These are phyloP conservation scores for Heterohyrax brucei DNA, from an alignment of 2,797 vertebrate genomes.

Conservation along the genomic window DNA sequence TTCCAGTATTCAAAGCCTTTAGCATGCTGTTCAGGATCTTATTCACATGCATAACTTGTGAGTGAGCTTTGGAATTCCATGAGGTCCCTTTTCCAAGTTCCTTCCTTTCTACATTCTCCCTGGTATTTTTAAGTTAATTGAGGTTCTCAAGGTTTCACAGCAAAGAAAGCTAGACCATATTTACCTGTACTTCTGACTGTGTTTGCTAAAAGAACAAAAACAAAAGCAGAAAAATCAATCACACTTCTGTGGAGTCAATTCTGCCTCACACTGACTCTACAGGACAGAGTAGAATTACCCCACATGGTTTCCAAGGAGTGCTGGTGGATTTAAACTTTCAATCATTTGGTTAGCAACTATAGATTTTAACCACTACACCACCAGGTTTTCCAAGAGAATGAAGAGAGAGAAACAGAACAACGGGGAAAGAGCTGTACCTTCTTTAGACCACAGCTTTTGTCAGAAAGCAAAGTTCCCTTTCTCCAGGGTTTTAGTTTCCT, in stretches of 20 bases:
- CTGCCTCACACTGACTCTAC: no score
- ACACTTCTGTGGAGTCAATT: neutral
- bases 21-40: neutral
- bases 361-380: neutral
- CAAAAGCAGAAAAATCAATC: no score
- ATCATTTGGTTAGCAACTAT: no score
- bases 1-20: neutral
- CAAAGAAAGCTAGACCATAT: neutral
- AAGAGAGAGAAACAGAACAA: neutral
- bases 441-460: neutral
- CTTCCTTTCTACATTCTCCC: neutral
- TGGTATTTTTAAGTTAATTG: neutral
- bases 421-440: neutral
- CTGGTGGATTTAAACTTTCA: no score
- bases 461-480: neutral
- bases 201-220: neutral
- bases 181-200: neutral
- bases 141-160: neutral
- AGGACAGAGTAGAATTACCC: no score
- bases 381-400: neutral
- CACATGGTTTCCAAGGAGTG: no score
- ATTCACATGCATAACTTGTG: neutral
- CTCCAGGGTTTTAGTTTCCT: neutral
- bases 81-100: neutral
- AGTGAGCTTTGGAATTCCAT: neutral